phyloP scores from a whole-genome alignment of 2,113 vertebrate genomes.

The Nycticryphes semicollaris region DNA sequence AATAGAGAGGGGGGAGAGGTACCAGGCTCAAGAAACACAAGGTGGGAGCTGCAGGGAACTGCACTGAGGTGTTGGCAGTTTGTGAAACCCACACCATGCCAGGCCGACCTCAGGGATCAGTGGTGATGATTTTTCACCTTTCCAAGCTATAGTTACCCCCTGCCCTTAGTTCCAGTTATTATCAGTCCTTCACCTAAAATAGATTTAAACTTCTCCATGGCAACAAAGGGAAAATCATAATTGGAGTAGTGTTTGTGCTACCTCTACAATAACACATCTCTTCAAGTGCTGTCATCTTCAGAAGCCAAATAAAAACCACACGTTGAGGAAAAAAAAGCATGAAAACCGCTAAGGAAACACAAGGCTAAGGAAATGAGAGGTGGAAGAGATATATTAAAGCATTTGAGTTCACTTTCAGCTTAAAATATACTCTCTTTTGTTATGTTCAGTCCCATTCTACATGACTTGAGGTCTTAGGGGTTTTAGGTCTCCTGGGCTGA shows the following conservation, averaged over 20 bases:
- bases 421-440: neutral
- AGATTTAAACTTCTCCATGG: constrained; percentile 55
- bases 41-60: neutral
- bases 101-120: neutral
- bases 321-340: constrained; percentile 34
- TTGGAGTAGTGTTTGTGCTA: constrained; percentile 28
- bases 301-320: constrained; percentile 34
- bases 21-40: neutral
- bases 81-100: neutral
- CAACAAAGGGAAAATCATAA: constrained; percentile 51
- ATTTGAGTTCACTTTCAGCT: neutral
- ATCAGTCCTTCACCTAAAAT: constrained; percentile 21
- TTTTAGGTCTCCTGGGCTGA: neutral
- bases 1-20: neutral
- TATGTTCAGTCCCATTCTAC: neutral
- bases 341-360: constrained; percentile 42
- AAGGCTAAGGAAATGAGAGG: constrained; percentile 12
- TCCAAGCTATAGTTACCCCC: neutral
- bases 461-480: neutral
- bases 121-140: neutral
- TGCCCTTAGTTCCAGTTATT: constrained; percentile 7
- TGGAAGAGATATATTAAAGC: constrained; percentile 29
- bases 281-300: constrained; percentile 21
- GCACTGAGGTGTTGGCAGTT: neutral
- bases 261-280: constrained; percentile 32